Base-by-base conservation (phyloP, 2,888 invertebrate species). In the Aradus depressus region DNA sequence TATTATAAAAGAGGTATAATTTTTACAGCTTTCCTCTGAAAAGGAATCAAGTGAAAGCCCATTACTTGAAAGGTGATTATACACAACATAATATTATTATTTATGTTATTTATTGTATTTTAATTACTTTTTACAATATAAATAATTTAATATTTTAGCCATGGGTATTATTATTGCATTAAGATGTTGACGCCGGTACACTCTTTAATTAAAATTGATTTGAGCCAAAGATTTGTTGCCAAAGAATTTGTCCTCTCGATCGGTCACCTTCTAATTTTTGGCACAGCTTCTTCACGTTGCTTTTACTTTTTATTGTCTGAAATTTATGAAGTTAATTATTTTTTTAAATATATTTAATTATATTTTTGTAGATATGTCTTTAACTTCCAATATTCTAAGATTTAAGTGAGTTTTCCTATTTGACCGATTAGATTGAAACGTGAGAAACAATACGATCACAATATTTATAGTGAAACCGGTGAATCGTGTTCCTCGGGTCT, bases 11-110 rank as follows among this genome's bases (percentile, higher is more conserved):
- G n/a, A 18, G 28, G 6, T 39, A 25, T 22, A 26, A 42, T 37
- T 37, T 55, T 55, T 55, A 16, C 53, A 55, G 55, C 56, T 53
- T 50, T 55, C 55, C 44, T 44, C 53, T 43, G 56, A 56, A 51
- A 56, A 58, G 53, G 58, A 56, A 34, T 42, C 51, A 25, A 50
- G 47, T 42, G 49, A 51, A 44, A 31, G 52, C 22, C 51, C 47
- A 44, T 56, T 56, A 43, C 56, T 51, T 21, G 58, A 58, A 55
- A 58, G 58, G 58, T 58, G 55, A 58, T 48, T 56, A 54, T 54
- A 43, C 16, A 18, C 10, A 23, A 16, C 14, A n/a, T n/a, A n/a
- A n/a, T 8, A 31, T 31, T 31, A 31, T 10, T n/a, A 31, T 31
- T 31, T 31, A 10, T 31, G 31, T 31, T 31, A n/a, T n/a, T n/a